phyloP scores from a whole-genome alignment of 2,797 vertebrate genomes.

The Bufotes viridis region DNA sequence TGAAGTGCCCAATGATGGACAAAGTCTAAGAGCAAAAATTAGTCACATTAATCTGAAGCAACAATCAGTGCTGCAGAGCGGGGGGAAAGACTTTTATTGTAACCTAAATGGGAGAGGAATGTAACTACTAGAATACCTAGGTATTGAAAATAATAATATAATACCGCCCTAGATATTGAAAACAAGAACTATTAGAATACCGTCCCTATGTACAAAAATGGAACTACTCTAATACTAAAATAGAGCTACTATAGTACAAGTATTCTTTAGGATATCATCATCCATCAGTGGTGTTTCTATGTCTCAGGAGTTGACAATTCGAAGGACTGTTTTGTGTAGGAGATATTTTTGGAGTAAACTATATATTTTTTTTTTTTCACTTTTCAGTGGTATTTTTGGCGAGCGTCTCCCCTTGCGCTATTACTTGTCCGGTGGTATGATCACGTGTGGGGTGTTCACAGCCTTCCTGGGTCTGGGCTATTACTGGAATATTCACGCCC shows the following conservation, averaged over 20 bases:
- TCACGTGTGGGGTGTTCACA: slow-evolving; percentile 90
- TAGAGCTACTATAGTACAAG: background rate
- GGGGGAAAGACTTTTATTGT: too few species aligned
- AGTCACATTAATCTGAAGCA: too few species aligned
- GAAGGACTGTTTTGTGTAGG: background rate
- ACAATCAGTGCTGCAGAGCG: too few species aligned
- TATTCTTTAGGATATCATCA: background rate
- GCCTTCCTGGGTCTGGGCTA: slow-evolving; percentile 88
- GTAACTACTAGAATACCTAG: background rate
- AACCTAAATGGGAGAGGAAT: background rate
- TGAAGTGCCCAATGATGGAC: background rate
- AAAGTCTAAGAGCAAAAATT: background rate
- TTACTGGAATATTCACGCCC: slow-evolving; percentile 90
- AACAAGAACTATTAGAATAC: background rate
- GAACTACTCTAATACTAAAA: background rate
- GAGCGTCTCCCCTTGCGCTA: slow-evolving; percentile 94
- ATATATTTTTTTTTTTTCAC: background rate
- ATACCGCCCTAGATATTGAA: background rate
- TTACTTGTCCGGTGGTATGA: slow-evolving; percentile 90
- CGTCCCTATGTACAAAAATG: background rate
- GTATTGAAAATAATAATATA: background rate
- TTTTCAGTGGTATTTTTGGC: slow-evolving; percentile 89
- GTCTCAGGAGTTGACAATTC: background rate
- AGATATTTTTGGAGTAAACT: background rate
- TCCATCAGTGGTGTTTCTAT: background rate